Conservation (phyloP, 2,888 invertebrate species). For the Eupithecia abbreviata region DNA sequence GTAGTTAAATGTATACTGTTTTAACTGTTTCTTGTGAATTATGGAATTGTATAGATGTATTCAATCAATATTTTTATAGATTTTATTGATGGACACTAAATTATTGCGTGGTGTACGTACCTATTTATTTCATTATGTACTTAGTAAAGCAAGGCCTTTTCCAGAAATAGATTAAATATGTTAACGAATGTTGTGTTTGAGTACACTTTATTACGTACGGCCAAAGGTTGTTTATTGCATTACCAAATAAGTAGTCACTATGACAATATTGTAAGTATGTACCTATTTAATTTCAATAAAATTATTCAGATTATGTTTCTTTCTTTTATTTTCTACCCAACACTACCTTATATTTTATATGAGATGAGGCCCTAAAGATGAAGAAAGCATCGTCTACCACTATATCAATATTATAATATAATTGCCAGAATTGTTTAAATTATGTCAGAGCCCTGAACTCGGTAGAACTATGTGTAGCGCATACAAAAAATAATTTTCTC, state of each 20-base stretch:
- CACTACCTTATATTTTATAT: too few species aligned
- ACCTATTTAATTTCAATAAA: conserved; percentile 58
- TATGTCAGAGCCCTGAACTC: too few species aligned
- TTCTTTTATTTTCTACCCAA: conserved; percentile 6
- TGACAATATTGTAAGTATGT: conserved; percentile 54
- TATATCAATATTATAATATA: too few species aligned
- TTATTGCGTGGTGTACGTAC: conserved; percentile 32
- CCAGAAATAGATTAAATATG: conserved; percentile 16
- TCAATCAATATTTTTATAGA: conserved; percentile 58
- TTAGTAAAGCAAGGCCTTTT: conserved; percentile 48
- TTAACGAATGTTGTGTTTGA: conserved; percentile 34
- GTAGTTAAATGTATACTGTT: conserved; percentile 34
- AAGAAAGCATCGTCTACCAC: too few species aligned
- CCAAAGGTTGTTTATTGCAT: conserved; percentile 54
- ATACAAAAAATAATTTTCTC: too few species aligned
- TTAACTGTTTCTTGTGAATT: conserved; percentile 48
- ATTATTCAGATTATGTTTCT: conserved; percentile 47
- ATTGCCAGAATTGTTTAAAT: too few species aligned
- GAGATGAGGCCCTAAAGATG: too few species aligned
- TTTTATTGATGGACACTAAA: conserved; percentile 36
- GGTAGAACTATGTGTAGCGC: too few species aligned
- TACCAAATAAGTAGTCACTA: conserved; percentile 45
- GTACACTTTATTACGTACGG: conserved; percentile 40
- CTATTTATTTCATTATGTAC: conserved; percentile 21
- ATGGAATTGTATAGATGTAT: conserved; percentile 57